phyloP scores from a whole-genome alignment of 2,113 vertebrate genomes.

The Chaenocephalus aceratus region DNA sequence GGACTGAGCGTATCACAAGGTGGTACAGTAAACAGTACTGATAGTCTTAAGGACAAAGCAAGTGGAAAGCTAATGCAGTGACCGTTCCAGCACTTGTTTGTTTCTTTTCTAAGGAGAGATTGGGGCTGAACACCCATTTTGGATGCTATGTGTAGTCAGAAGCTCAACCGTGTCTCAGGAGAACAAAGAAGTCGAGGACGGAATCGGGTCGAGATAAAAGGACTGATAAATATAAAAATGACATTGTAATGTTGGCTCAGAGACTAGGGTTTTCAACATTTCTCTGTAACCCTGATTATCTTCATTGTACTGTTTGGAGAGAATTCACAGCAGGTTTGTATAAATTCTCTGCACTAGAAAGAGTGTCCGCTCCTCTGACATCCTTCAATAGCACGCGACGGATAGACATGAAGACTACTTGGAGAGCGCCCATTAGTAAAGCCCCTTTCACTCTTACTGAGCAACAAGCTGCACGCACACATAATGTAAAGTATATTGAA shows the following conservation, averaged over 20 bases:
- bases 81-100: slow-evolving; percentile 53
- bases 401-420: slow-evolving; percentile 54
- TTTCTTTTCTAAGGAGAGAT: slow-evolving; percentile 35
- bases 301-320: slow-evolving; percentile 67
- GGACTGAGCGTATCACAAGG: slow-evolving; percentile 56
- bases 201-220: slow-evolving; percentile 28
- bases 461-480: slow-evolving; percentile 54
- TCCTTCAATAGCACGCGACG: slow-evolving; percentile 59
- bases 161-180: slow-evolving; percentile 64
- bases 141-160: slow-evolving; percentile 43
- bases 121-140: slow-evolving; percentile 39
- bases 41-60: slow-evolving; percentile 74
- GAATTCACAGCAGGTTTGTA: slow-evolving; percentile 78
- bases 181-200: slow-evolving; percentile 50
- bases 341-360: slow-evolving; percentile 69
- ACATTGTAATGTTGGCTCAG: slow-evolving; percentile 40
- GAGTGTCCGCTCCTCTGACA: slow-evolving; percentile 48
- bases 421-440: slow-evolving; percentile 39
- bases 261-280: slow-evolving; percentile 55
- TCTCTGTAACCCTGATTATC: slow-evolving; percentile 65
- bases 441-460: slow-evolving; percentile 47
- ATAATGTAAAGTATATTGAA: slow-evolving; percentile 52
- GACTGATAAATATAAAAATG: slow-evolving; percentile 38
- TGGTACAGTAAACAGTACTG: slow-evolving; percentile 63
- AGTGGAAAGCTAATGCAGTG: slow-evolving; percentile 49